Conservation (phyloP, 2,888 invertebrate genomes). For the Habrosyne pyritoides region DNA sequence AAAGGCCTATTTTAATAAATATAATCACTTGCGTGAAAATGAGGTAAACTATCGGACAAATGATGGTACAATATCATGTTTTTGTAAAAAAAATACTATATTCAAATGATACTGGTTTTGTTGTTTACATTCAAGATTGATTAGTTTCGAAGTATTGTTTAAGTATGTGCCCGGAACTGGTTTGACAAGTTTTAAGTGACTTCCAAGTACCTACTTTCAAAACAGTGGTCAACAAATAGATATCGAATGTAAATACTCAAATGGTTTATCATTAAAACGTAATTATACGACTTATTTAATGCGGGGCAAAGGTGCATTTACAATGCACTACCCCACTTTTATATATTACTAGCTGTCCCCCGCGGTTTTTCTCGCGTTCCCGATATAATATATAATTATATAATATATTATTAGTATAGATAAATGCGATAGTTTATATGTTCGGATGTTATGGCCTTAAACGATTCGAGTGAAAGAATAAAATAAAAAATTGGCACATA, state of each 20-base stretch:
- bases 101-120: not conserved
- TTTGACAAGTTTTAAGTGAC: not conserved
- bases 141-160: not conserved
- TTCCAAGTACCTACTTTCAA: not conserved
- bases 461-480: too few species aligned
- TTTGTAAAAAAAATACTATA: not conserved
- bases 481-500: too few species aligned
- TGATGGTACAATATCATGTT: not conserved
- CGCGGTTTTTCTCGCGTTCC: too few species aligned
- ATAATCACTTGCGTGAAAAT: not conserved
- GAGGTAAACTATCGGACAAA: not conserved
- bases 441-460: too few species aligned
- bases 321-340: not conserved
- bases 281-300: not conserved
- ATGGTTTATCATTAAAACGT: not conserved
- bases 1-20: too few species aligned
- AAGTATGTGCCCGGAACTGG: not conserved
- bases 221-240: slow-evolving; percentile 2
- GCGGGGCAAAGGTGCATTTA: not conserved
- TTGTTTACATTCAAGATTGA: not conserved
- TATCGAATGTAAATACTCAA: not conserved
- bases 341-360: too few species aligned
- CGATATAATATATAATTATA: too few species aligned
- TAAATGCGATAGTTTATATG: too few species aligned
- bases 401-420: too few species aligned